These are phyloP conservation scores for Macrosoma leucophasiata DNA, from an alignment of 2,888 invertebrate species.

Conservation along the genomic window DNA sequence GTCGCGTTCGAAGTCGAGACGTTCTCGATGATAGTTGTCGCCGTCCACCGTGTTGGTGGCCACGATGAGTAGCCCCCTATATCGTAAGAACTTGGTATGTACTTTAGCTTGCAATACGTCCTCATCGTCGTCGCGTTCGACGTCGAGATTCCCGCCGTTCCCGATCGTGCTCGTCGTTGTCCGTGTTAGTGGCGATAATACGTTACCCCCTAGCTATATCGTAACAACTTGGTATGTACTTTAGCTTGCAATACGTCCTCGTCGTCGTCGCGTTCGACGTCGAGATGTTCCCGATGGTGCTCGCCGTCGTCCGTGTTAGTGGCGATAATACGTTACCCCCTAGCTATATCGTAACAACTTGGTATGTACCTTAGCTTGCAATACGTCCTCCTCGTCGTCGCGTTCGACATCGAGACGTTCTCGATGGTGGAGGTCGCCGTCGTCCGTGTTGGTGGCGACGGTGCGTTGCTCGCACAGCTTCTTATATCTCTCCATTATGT, in stretches of 20 bases:
- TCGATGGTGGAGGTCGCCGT: conserved; percentile 17
- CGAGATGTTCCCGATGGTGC: background rate
- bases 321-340: conserved; percentile 44
- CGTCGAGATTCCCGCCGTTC: background rate
- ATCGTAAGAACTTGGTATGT: too few relatives aligned
- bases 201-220: too few relatives aligned
- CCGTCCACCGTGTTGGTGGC: too few relatives aligned
- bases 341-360: too few relatives aligned
- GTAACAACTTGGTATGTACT: too few relatives aligned
- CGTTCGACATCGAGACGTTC: background rate
- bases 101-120: too few relatives aligned
- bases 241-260: too few relatives aligned
- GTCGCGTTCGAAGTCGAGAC: background rate
- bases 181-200: too few relatives aligned
- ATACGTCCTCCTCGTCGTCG: conserved; percentile 43
- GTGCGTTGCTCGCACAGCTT: conserved; percentile 46
- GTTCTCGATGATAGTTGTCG: background rate
- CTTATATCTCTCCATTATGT: conserved; percentile 73
- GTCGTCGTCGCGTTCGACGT: background rate
- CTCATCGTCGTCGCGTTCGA: background rate
- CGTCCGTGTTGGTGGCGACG: conserved; percentile 52
- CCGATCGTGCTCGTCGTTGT: background rate
- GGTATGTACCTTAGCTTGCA: conserved; percentile 52
- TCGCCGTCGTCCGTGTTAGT: conserved; percentile 46
- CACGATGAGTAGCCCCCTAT: too few relatives aligned